Evolutionary conservation across 1,140 invertebrate genomes (phyloP).

Genomic region (Sycophaga agraensis): DNA sequence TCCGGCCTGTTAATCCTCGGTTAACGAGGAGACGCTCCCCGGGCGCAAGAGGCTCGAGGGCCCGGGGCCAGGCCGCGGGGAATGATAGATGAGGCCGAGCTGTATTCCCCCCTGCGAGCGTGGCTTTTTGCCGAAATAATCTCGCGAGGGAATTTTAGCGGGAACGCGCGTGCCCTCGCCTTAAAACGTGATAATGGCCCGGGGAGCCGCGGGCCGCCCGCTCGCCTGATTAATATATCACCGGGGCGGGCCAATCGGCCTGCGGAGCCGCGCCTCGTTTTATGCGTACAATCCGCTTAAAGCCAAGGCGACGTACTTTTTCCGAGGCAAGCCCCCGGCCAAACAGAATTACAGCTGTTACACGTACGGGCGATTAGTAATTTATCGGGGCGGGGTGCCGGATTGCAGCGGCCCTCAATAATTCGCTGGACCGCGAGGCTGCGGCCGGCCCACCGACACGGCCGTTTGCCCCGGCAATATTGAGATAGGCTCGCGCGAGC

Average conservation of each 20-base stretch:
- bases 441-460: too few relatives aligned
- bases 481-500: slow-evolving; percentile 2
- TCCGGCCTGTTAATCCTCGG: slow-evolving; percentile 12
- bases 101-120: slow-evolving; percentile 14
- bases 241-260: slow-evolving; percentile 4
- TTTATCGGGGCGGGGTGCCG: too few relatives aligned
- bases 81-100: slow-evolving; percentile 34
- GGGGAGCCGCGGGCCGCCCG: too few relatives aligned
- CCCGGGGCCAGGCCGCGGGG: not conserved
- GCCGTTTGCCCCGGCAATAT: not conserved
- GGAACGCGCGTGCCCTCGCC: slow-evolving; percentile 24
- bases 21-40: slow-evolving; percentile 25
- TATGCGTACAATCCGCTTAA: too few relatives aligned
- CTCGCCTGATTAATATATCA: slow-evolving; percentile 29
- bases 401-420: too few relatives aligned
- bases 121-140: slow-evolving; percentile 33
- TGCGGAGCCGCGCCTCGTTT: too few relatives aligned
- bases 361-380: too few relatives aligned
- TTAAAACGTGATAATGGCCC: slow-evolving; percentile 33
- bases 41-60: too few relatives aligned
- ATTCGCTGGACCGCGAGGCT: too few relatives aligned
- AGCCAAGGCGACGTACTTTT: too few relatives aligned
- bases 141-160: slow-evolving; percentile 32
- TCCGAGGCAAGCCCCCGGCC: too few relatives aligned
- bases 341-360: too few relatives aligned